These are phyloP conservation scores for Drosophila recens DNA, from an alignment of 2,888 invertebrate genomes.

Conservation along the genomic window DNA sequence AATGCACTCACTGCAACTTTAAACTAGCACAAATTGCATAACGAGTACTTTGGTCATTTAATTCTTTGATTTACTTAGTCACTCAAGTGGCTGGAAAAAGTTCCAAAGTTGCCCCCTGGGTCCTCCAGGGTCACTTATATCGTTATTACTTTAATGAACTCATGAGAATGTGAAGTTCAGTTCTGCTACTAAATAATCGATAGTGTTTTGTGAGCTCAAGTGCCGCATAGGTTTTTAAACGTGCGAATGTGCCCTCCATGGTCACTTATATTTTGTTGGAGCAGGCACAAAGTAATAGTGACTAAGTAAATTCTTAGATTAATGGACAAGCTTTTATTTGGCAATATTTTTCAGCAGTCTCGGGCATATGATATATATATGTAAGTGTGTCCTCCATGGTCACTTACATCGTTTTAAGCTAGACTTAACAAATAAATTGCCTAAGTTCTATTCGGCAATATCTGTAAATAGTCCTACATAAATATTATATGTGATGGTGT, in stretches of 20 bases:
- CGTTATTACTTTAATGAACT: background rate
- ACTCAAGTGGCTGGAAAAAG: background rate
- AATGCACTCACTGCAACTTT: slow-evolving; percentile 15
- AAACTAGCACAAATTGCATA: slow-evolving; percentile 10
- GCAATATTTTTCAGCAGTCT: background rate
- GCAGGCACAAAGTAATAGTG: no score
- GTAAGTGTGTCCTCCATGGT: slow-evolving; percentile 1
- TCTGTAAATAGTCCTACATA: background rate
- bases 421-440: background rate
- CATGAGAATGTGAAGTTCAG: background rate
- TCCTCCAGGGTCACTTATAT: slow-evolving; percentile 1
- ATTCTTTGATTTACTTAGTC: slow-evolving; percentile 6
- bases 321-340: background rate
- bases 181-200: slow-evolving; percentile 1
- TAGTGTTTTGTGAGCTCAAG: background rate
- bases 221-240: background rate
- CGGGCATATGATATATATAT: no score
- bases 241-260: background rate
- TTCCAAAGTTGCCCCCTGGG: background rate
- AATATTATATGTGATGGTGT: background rate
- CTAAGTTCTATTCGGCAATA: background rate
- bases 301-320: background rate
- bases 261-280: background rate
- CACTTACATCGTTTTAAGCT: background rate
- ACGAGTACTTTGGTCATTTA: background rate